Conservation (phyloP, 1,140 invertebrate genomes). For the Procambarus clarkii region DNA sequence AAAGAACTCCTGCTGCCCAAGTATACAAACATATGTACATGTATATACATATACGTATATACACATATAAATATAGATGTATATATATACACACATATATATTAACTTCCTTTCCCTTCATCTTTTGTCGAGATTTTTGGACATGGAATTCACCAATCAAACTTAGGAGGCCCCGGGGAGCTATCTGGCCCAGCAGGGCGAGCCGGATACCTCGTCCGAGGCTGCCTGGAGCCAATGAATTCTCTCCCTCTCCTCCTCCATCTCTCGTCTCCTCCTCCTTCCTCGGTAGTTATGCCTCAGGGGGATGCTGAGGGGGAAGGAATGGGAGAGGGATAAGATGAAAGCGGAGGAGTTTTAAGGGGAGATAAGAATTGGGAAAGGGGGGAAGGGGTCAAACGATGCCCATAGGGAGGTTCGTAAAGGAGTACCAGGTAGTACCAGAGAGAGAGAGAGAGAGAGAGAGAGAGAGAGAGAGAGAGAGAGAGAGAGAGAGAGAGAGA, state of each 20-base stretch:
- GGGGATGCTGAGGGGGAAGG: background rate
- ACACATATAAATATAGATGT: background rate
- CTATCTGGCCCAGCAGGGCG: background rate
- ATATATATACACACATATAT: constrained; percentile 4
- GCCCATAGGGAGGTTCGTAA: background rate
- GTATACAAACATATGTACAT: background rate
- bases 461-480: too few species aligned
- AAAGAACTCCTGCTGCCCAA: too few species aligned
- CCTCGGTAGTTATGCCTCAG: background rate
- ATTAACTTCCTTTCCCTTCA: background rate
- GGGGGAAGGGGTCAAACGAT: background rate
- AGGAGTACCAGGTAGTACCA: too few species aligned
- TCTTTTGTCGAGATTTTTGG: background rate
- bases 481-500: too few species aligned
- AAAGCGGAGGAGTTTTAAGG: too few species aligned
- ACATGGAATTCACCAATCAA: constrained; percentile 19
- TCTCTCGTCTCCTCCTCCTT: background rate
- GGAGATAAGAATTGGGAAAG: background rate
- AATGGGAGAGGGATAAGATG: background rate
- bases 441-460: too few species aligned
- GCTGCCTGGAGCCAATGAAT: background rate
- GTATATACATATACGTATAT: background rate
- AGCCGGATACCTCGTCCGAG: background rate
- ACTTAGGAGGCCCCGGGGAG: constrained; percentile 18
- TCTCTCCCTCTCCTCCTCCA: background rate